Base-by-base conservation (phyloP, 1,140 invertebrate species). In the Helicoverpa armigera region DNA sequence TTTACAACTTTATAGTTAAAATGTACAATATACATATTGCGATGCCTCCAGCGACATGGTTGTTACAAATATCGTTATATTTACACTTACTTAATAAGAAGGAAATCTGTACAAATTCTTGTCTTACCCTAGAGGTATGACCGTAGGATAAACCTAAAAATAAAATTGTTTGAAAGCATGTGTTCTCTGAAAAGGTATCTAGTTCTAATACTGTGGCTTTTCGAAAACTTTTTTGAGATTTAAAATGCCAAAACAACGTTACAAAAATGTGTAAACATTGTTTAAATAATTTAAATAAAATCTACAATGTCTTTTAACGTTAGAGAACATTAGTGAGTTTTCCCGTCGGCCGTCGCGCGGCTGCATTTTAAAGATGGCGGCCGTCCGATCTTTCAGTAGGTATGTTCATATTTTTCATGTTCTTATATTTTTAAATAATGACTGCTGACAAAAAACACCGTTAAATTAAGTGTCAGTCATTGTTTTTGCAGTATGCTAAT, bases 1-100 rank as follows among this genome's bases (percentile, higher is more conserved):
- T 94, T 85, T 94, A 94, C 92, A 94, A 83, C 84, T 78, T 83
- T 84, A 84, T 56, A 82, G 80, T 90, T 90, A 90, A 73, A 85
- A 81, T 84, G 81, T 88, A 92, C 83, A 89, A 85, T 88, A 86
- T 88, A 90, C 84, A 91, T 92, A 92, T 92, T 93, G 89, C 90
- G 35, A 78, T 74, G 58, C 63, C 60, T 48, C 18, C 14, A 74
- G 69, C 65, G 67, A 60, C 67, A 72, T 70, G 18, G 60, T 76
- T 54, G 48, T 80, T 77, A 67, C 31, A 54, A 65, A 75, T 54
- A 67, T 12, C 14, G 18, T 53, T 48, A 54, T 82, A 79, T 72
- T 82, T 76, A 76, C 74, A 81, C 60, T 58, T 61, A 75, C 60
- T 58, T 61, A 75, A 56, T 80, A 50, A 77, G 23, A 56, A 65